phyloP scores from a whole-genome alignment of 64 coral and sea anemone genomes.

The Montipora foliosa region DNA sequence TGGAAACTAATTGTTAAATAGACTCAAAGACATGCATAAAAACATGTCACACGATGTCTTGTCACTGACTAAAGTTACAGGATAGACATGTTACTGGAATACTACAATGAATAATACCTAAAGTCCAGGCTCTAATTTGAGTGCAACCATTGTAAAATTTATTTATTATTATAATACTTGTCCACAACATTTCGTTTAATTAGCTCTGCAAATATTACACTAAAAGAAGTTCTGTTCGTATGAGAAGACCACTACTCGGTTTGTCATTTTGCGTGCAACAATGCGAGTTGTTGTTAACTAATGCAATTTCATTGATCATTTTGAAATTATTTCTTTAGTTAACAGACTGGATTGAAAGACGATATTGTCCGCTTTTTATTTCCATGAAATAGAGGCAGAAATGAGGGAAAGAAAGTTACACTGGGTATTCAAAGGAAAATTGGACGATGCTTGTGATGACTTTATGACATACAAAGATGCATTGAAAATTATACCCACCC shows the following conservation, averaged over 20 bases:
- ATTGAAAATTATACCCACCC: neutral
- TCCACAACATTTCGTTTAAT: neutral
- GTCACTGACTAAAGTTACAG: neutral
- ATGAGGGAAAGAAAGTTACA: neutral
- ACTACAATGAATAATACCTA: neutral
- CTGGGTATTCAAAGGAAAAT: constrained; percentile 14
- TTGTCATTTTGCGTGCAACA: neutral
- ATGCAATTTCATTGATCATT: neutral
- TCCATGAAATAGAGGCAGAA: constrained; percentile 18
- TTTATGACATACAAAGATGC: neutral
- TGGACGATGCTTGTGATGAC: neutral
- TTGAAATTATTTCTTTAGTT: neutral
- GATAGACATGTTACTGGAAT: neutral
- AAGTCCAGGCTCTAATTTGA: neutral
- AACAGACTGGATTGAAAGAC: neutral
- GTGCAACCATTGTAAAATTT: constrained; percentile 9
- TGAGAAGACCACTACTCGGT: neutral
- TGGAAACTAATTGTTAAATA: constrained; percentile 6
- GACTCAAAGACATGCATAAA: neutral
- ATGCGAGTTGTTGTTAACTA: neutral
- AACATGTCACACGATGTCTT: constrained; percentile 1
- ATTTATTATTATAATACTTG: too few species aligned
- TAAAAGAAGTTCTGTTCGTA: neutral
- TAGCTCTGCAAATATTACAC: neutral
- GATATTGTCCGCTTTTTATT: neutral